Base-by-base conservation (phyloP, 2,113 vertebrate species). In the Takifugu bimaculatus region DNA sequence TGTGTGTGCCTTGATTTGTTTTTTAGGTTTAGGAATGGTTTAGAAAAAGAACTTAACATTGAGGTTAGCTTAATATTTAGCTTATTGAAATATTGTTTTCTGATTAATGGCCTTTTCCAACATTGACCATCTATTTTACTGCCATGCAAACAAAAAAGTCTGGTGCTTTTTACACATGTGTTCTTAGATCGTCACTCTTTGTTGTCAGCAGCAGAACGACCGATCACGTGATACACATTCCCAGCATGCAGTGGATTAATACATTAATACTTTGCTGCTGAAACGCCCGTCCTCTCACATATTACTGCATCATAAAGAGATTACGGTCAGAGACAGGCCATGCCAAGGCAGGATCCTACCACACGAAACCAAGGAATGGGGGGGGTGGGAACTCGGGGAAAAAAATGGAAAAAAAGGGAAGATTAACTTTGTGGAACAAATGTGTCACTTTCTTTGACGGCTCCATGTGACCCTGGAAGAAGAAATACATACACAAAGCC, bases 181-280 rank as follows among this genome's bases (percentile, higher is more conserved):
- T 11, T 49, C 51, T 59, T 43, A 73, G 54, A 63, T 78, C 66
- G 58, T 50, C 2, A 25, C 53, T 72, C 61, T 57, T 52, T 63
- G 58, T 43, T 65, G 70, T 63, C 54, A 64, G 63, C 62, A 61
- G 51, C 61, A 62, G 63, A 64, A 52, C 45, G 61, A 66, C 7
- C 52, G 66, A 66, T 67, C 74, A 83, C 25, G 74, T 62, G 76
- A 72, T 79, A 65, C 71, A 75, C 72, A 71, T 78, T 79, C 82
- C 62, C 82, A 82, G 79, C 84, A 84, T 83, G 84, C 69, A 77
- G 78, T 77, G 77, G 81, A 85, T 88, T 86, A 87, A 82, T 79
- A 77, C 68, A 75, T 83, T 84, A 82, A 85, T 88, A 80, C 77
- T 60, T 77, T 60, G 80, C 44, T 55, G 52, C 63, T 59, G 72